Conservation (phyloP, 23 tunicate genomes). For the Trididemnum clinides region DNA sequence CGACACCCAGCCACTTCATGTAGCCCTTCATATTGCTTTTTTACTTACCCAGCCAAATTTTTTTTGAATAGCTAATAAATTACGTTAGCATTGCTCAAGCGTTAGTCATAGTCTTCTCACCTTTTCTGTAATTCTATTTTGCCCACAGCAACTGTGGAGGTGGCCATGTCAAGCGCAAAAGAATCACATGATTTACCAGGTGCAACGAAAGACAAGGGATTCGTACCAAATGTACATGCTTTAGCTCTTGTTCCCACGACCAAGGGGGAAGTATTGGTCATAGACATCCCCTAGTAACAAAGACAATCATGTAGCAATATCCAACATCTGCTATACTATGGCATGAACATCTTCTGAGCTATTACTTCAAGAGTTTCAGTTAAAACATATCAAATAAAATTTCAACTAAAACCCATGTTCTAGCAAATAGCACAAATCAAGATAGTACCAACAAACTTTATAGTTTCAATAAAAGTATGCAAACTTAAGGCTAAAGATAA, state of each 20-base stretch:
- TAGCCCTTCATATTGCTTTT: too few species aligned
- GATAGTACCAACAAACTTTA: too few species aligned
- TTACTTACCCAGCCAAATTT: too few species aligned
- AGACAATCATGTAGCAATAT: neutral
- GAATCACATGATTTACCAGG: conserved; percentile 58
- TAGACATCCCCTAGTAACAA: conserved; percentile 80
- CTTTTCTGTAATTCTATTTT: conserved; percentile 92
- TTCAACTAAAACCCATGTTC: too few species aligned
- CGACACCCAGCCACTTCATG: too few species aligned
- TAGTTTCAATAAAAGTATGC: too few species aligned
- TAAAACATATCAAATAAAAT: too few species aligned
- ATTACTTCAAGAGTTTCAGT: too few species aligned
- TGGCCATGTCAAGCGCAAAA: conserved; percentile 96
- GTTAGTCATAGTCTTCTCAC: too few species aligned
- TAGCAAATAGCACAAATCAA: too few species aligned
- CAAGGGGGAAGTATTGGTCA: conserved; percentile 95
- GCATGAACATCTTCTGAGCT: neutral
- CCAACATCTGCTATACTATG: neutral
- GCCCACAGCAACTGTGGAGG: conserved; percentile 95
- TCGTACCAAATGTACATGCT: conserved; percentile 78
- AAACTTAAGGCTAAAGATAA: neutral
- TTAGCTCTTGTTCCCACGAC: conserved; percentile 72
- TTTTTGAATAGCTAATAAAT: too few species aligned
- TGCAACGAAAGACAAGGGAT: conserved; percentile 84
- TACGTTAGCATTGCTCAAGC: too few species aligned